These are phyloP conservation scores for Zaprionus taronus DNA, from an alignment of 1,140 invertebrate genomes.

Conservation along the genomic window DNA sequence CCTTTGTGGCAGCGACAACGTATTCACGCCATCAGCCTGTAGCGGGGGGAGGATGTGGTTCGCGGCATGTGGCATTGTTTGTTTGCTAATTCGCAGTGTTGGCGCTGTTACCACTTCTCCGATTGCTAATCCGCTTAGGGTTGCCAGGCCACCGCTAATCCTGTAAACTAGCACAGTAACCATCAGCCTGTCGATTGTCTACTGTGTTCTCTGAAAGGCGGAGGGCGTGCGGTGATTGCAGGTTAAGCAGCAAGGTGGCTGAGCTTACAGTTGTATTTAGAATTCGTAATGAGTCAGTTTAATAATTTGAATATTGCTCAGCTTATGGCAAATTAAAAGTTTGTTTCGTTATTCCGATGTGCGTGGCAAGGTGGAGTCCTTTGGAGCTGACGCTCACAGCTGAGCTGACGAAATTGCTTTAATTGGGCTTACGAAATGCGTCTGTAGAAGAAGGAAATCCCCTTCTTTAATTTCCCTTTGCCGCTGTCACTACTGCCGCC, in stretches of 20 bases:
- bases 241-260: not conserved
- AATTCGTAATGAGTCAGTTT: slow-evolving; percentile 66
- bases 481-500: not conserved
- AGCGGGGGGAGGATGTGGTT: no score
- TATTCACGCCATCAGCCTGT: not conserved
- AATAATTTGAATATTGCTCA: slow-evolving; percentile 56
- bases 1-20: slow-evolving; percentile 8
- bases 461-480: not conserved
- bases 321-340: slow-evolving; percentile 61
- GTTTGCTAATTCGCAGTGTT: slow-evolving; percentile 13
- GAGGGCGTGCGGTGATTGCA: not conserved
- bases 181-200: slow-evolving; percentile 33
- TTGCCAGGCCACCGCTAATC: slow-evolving; percentile 72
- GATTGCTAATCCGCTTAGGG: slow-evolving; percentile 68
- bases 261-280: slow-evolving; percentile 61
- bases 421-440: slow-evolving; percentile 71
- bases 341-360: slow-evolving; percentile 10
- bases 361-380: slow-evolving; percentile 4
- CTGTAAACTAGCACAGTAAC: slow-evolving; percentile 68
- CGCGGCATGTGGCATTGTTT: slow-evolving; percentile 18
- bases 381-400: slow-evolving; percentile 35
- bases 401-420: slow-evolving; percentile 74
- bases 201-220: not conserved
- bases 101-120: slow-evolving; percentile 5
- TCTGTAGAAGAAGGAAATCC: not conserved